Conservation (phyloP, 2,113 vertebrate genomes). For the Sakesphorus luctuosus region DNA sequence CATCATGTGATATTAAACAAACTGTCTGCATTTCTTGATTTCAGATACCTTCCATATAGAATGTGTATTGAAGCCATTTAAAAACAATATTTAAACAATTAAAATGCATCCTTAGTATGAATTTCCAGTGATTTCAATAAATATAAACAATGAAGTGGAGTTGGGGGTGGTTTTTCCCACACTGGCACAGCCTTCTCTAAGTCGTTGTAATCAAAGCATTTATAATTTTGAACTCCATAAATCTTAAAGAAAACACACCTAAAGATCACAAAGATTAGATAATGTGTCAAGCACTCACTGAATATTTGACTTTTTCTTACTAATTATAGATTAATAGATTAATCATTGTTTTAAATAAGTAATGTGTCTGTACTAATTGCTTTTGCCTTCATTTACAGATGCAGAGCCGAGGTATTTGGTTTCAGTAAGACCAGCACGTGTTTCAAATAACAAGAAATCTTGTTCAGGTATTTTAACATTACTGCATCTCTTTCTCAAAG, state of each 20-base stretch:
- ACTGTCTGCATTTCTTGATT: not conserved
- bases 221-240: not conserved
- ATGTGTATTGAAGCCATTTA: not conserved
- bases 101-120: not conserved
- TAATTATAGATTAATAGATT: not conserved
- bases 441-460: conserved; percentile 87
- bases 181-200: not conserved
- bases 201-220: not conserved
- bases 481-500: not conserved
- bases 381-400: conserved; percentile 78
- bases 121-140: not conserved
- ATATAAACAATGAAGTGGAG: not conserved
- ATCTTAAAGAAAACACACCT: not conserved
- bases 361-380: not conserved
- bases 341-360: not conserved
- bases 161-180: not conserved
- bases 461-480: conserved; percentile 84
- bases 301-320: not conserved
- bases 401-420: conserved; percentile 94
- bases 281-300: not conserved
- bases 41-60: not conserved
- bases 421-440: conserved; percentile 83
- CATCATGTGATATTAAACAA: not conserved
- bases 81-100: not conserved
- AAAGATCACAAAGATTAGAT: not conserved